Conservation (phyloP, 2,113 vertebrate genomes). For the Oncorhynchus kisutch region DNA sequence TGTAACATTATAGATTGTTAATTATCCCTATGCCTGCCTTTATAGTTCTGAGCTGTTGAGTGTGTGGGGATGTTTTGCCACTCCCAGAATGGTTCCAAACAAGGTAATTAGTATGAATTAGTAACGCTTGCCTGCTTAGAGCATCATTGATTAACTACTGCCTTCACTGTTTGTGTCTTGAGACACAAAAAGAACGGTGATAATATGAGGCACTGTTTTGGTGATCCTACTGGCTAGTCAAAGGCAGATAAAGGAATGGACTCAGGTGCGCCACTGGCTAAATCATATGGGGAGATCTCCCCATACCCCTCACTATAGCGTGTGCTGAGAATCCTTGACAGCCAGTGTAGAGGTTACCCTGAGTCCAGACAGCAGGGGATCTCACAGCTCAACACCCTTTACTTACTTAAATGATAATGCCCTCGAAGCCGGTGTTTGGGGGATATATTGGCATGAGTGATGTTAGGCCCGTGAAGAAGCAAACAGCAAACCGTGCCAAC, state of each 20-base stretch:
- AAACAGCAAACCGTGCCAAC: no score
- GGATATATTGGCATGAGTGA: no score
- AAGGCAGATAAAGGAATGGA: no score
- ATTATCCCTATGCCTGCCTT: neutral
- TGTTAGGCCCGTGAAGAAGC: no score
- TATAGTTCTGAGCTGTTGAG: neutral
- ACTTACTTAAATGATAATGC: no score
- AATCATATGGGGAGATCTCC: no score
- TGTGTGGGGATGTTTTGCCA: neutral
- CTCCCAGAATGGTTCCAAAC: constrained; percentile 8
- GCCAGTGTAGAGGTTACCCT: neutral
- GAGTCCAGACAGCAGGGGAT: neutral
- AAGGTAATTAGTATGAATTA: constrained; percentile 33
- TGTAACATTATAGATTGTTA: neutral
- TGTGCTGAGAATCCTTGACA: neutral
- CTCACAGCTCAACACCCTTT: neutral
- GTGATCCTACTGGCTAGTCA: neutral
- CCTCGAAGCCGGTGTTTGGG: no score
- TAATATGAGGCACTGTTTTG: neutral
- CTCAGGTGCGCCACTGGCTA: no score
- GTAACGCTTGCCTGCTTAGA: constrained; percentile 8
- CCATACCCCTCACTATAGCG: neutral
- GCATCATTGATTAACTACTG: constrained; percentile 26
- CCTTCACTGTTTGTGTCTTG: constrained; percentile 17
- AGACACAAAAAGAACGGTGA: constrained; percentile 1